Conservation (phyloP, 92 coral and sea anemone genomes). For the Umimayanthus chanpuru region DNA sequence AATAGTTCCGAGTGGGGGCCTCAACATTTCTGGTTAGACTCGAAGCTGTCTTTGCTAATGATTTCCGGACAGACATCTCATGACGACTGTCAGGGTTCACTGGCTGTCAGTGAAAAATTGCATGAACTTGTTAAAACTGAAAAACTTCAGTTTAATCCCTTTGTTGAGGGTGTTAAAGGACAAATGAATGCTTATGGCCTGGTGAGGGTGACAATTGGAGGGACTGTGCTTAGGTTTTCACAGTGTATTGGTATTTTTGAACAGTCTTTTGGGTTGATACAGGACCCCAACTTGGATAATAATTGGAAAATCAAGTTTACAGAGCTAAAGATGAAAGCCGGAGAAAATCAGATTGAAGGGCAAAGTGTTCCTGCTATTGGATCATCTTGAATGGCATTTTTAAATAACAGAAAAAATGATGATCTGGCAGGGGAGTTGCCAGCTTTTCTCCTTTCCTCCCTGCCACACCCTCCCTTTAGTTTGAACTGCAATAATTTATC, state of each 20-base stretch:
- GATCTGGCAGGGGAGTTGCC: no score
- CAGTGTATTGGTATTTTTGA: constrained; percentile 90
- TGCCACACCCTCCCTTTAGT: no score
- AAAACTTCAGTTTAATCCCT: constrained; percentile 79
- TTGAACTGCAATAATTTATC: no score
- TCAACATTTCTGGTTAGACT: constrained; percentile 94
- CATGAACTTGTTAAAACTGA: constrained; percentile 71
- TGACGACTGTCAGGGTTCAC: constrained; percentile 77
- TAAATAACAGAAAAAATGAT: no score
- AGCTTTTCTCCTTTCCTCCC: no score
- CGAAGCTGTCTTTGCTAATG: constrained; percentile 72
- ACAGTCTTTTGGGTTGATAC: constrained; percentile 90
- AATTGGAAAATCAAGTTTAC: constrained; percentile 99
- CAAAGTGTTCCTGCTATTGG: constrained; percentile 36
- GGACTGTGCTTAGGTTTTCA: constrained; percentile 89
- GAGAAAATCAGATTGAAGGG: constrained; percentile 58
- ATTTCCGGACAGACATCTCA: constrained; percentile 56
- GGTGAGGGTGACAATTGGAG: constrained; percentile 76
- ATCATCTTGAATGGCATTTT: background rate
- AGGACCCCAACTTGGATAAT: constrained; percentile 86
- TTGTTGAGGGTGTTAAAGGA: constrained; percentile 71
- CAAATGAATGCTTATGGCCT: constrained; percentile 85
- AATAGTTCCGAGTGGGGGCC: constrained; percentile 76
- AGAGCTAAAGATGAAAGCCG: constrained; percentile 82
- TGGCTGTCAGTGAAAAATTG: constrained; percentile 82